These are phyloP conservation scores for Martes martes DNA, from an alignment of 2,113 vertebrate species.

Conservation along the genomic window DNA sequence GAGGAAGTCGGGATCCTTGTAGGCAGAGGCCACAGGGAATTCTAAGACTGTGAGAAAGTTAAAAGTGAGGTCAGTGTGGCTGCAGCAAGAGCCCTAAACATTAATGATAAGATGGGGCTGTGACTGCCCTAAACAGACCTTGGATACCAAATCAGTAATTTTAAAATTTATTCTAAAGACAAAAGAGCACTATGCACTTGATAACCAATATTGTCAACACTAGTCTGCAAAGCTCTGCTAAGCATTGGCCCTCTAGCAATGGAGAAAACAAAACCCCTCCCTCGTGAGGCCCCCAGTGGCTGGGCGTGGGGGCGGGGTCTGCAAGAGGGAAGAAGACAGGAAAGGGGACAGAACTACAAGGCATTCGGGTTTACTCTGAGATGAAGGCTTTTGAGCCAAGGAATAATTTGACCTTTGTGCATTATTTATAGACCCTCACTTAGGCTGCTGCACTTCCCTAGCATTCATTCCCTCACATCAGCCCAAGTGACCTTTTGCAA, in stretches of 20 bases:
- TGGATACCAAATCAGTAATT: not conserved
- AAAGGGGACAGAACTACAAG: not conserved
- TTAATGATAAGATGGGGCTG: not conserved
- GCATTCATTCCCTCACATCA: not conserved
- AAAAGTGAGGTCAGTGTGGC: not conserved
- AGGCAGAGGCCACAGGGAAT: not conserved
- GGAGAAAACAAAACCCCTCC: not conserved
- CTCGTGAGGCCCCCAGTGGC: not conserved
- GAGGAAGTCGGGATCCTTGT: not conserved
- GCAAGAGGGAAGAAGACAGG: not conserved
- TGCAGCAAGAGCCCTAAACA: not conserved
- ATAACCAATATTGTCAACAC: not conserved
- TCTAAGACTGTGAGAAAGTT: not conserved
- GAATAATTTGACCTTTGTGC: not conserved
- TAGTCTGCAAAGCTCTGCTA: not conserved
- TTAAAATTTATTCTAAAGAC: not conserved
- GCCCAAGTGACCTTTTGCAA: not conserved
- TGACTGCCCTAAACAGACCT: not conserved
- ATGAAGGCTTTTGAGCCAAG: not conserved
- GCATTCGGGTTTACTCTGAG: not conserved
- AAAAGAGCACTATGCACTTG: not conserved
- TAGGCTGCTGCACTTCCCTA: not conserved
- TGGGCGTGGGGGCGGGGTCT: fast-evolving
- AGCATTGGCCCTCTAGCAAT: not conserved
- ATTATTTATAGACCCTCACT: not conserved